Base-by-base conservation (phyloP, 2,797 vertebrate species). In the Poeciliopsis gracilis region DNA sequence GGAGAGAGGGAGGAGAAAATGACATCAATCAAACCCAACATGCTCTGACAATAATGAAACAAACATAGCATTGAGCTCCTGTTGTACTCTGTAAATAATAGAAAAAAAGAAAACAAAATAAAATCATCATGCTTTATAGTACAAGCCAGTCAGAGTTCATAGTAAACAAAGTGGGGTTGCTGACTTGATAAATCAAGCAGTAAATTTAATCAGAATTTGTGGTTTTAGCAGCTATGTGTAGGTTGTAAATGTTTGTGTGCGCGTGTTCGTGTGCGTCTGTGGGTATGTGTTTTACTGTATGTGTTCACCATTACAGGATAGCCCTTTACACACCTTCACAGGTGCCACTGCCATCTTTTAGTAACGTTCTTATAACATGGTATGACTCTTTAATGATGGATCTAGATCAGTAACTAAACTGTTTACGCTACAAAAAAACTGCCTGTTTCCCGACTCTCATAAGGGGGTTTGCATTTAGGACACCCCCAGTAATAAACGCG, bases 241-340 rank as follows among this genome's bases (percentile, higher is more conserved):
- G 81, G 79, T 90, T 82, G 76, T 86, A 76, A 79, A 23, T 2
- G 1, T 83, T 59, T 85, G 73, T 77, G 41, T 63, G 15, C 71
- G 75, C 49, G 45, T 2, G 1, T 83, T 30, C 12, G 41, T 88
- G 72, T 86, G 76, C 75, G 72, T 77, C 41, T 63, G 15, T 73
- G 73, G 36, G 59, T 57, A 20, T 7, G 46, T 89, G 57, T 78
- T 55, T 86, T 77, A 90, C 85, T 90, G 85, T 92, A 83, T 89
- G 63, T 67, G 20, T 92, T 78, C 67, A 86, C 82, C 86, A 89
- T 87, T 91, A 93, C 92, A 94, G 87, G 88, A 89, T 95, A 95
- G 93, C 94, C 93, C 94, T 94, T 95, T 88, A 86, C 92, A 89
- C 86, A 92, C 89, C 87, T 79, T 73, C 77, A 88, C 83, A 88